phyloP scores from a whole-genome alignment of 2,113 vertebrate genomes.

The Albula goreensis region DNA sequence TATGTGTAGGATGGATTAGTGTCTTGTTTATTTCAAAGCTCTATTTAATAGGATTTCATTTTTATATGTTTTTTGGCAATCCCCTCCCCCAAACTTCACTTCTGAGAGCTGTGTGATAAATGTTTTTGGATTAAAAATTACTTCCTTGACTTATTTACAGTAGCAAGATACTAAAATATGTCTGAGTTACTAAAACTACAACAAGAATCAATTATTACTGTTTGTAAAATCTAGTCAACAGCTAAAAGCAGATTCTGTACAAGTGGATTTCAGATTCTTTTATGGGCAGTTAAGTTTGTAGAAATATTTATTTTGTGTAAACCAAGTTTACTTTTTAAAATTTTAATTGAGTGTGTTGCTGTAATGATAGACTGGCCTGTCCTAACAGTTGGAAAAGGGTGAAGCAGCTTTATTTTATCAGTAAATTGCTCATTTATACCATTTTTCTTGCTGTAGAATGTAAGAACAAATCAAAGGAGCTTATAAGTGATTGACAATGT shows the following conservation, averaged over 20 bases:
- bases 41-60: slow-evolving; percentile 73
- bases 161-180: slow-evolving; percentile 13
- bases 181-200: neutral
- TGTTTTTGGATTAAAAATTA: slow-evolving; percentile 60
- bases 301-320: too few species aligned
- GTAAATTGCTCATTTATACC: too few species aligned
- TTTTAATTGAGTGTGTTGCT: too few species aligned
- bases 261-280: too few species aligned
- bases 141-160: slow-evolving; percentile 32
- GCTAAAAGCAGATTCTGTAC: neutral
- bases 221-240: slow-evolving; percentile 28
- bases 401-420: too few species aligned
- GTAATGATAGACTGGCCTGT: too few species aligned
- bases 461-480: too few species aligned
- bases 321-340: too few species aligned
- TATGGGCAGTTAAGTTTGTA: too few species aligned
- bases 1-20: slow-evolving; percentile 60
- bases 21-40: slow-evolving; percentile 61
- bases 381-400: too few species aligned
- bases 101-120: slow-evolving; percentile 58
- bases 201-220: neutral
- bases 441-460: too few species aligned
- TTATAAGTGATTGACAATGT: too few species aligned
- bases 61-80: slow-evolving; percentile 66
- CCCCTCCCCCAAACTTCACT: slow-evolving; percentile 54